A percentile compares a stretch with the other conserved stretches of the same genome.
Evolutionary conservation across 2,888 invertebrate genomes (phyloP).

Genomic region (Athripsodes cinereus): DNA sequence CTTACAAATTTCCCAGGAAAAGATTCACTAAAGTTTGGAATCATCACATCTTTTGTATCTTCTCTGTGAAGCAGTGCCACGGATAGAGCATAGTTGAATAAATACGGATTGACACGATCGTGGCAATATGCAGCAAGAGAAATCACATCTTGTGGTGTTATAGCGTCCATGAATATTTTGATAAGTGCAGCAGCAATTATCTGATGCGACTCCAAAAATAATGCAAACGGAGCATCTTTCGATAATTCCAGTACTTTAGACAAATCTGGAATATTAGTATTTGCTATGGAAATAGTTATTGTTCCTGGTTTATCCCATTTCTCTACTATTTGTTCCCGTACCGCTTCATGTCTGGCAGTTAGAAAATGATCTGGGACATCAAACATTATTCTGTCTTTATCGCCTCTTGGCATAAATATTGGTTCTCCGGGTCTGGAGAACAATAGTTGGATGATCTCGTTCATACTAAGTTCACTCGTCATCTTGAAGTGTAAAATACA

Average conservation of each 20-base stretch:
- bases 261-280: constrained; percentile 29
- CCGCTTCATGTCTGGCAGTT: not conserved
- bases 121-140: constrained; percentile 62
- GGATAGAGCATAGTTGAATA: constrained; percentile 70
- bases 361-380: not conserved
- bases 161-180: not conserved
- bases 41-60: not conserved
- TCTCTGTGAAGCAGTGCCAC: constrained; percentile 57
- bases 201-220: not conserved
- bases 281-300: constrained; percentile 40
- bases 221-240: constrained; percentile 36
- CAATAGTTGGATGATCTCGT: constrained; percentile 45
- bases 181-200: not conserved
- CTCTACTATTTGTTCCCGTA: not conserved
- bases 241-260: constrained; percentile 48
- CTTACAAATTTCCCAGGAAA: not conserved
- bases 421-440: constrained; percentile 62
- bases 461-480: constrained; percentile 24
- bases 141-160: constrained; percentile 48
- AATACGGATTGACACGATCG: constrained; percentile 64
- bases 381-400: not conserved
- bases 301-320: constrained; percentile 38
- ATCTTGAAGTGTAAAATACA: no score
- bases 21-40: not conserved
- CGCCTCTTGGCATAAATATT: constrained; percentile 29